Evolutionary conservation across 2,888 invertebrate genomes (phyloP).

Genomic region (Tricholauxania praeusta): DNA sequence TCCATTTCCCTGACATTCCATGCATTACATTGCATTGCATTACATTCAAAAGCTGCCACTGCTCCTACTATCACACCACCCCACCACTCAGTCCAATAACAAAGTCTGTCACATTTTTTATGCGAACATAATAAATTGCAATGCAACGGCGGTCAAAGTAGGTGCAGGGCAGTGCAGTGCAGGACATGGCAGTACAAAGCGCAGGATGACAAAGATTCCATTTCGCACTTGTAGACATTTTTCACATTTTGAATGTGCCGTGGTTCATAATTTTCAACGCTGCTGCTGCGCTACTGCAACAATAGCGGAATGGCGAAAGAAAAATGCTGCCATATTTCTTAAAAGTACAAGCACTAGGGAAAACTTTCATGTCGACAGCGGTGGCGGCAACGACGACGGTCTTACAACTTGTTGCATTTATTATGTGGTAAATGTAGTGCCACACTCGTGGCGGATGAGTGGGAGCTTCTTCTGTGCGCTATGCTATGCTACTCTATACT

Average conservation of each 20-base stretch:
- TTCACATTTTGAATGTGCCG: constrained; percentile 51
- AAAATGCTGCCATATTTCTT: constrained; percentile 24
- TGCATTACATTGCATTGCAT: neutral
- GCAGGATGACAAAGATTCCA: constrained; percentile 15
- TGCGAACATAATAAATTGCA: constrained; percentile 62
- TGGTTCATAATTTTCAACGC: constrained; percentile 27
- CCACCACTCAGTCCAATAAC: constrained; percentile 11
- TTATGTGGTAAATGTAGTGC: neutral
- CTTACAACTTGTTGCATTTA: constrained; percentile 26
- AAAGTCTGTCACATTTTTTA: constrained; percentile 57
- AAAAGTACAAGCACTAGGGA: neutral
- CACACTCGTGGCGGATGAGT: too few species aligned
- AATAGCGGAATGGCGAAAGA: neutral
- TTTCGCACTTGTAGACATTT: constrained; percentile 61
- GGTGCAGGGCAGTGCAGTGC: neutral
- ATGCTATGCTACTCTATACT: too few species aligned
- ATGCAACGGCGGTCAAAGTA: constrained; percentile 20
- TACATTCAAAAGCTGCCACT: neutral
- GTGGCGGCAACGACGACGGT: neutral
- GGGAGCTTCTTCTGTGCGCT: too few species aligned
- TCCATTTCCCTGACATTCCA: neutral
- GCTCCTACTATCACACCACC: neutral
- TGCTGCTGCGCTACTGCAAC: neutral
- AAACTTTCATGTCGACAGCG: too few species aligned
- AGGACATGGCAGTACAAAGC: neutral